These are phyloP conservation scores for Branchellion lobata DNA, from an alignment of 2,888 invertebrate genomes.

Conservation along the genomic window DNA sequence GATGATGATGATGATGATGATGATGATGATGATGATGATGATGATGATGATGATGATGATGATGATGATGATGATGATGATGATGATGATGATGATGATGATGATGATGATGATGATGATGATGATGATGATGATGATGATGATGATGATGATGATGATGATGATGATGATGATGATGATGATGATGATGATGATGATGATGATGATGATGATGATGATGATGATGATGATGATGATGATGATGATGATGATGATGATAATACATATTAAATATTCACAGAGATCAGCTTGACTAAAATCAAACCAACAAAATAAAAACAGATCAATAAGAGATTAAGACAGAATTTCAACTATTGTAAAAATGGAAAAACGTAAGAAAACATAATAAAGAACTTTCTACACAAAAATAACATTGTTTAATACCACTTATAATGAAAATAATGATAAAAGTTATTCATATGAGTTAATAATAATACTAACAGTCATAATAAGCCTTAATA, in stretches of 20 bases:
- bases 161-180: constrained; percentile 30
- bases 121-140: constrained; percentile 44
- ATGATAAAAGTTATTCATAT: no score
- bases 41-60: constrained; percentile 32
- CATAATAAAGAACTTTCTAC: no score
- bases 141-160: constrained; percentile 34
- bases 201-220: not conserved
- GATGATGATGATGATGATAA: constrained; percentile 8
- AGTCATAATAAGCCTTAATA: no score
- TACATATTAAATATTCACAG: no score
- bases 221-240: constrained; percentile 34
- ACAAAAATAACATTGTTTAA: no score
- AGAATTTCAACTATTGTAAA: no score
- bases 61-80: constrained; percentile 39
- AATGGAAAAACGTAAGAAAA: no score
- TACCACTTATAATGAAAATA: no score
- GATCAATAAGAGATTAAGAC: no score
- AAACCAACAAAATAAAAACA: no score
- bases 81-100: constrained; percentile 26
- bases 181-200: constrained; percentile 37
- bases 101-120: constrained; percentile 30
- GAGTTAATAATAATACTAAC: no score
- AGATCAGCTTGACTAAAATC: no score
- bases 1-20: constrained; percentile 15
- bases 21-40: constrained; percentile 12